Conservation (phyloP, 1,140 invertebrate genomes). For the Tetramorium parvispinum region DNA sequence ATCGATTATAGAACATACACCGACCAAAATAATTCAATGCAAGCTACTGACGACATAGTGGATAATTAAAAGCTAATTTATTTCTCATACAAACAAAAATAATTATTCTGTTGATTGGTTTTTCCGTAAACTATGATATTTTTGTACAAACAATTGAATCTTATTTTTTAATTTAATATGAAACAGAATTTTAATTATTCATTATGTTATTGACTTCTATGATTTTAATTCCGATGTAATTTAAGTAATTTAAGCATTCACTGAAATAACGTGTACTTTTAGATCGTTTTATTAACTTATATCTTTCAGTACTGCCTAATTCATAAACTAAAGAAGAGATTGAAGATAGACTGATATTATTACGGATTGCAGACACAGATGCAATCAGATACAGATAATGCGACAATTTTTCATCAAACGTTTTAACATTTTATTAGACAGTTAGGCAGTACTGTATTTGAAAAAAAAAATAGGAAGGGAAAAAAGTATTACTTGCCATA, state of each 20-base stretch:
- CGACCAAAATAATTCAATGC: neutral
- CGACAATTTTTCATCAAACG: neutral
- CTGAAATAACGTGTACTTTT: neutral
- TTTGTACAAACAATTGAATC: neutral
- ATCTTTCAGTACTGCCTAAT: neutral
- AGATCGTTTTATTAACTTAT: neutral
- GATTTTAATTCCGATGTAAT: neutral
- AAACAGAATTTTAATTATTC: constrained; percentile 1
- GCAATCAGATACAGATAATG: neutral
- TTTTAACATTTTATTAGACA: constrained; percentile 3
- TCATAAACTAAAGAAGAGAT: neutral
- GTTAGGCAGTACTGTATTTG: neutral
- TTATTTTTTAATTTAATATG: neutral
- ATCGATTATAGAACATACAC: neutral
- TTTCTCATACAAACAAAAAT: neutral
- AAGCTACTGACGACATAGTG: neutral
- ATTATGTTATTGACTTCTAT: neutral
- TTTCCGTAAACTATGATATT: neutral
- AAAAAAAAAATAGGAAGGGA: constrained; percentile 27
- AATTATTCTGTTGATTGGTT: neutral
- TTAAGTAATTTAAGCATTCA: neutral
- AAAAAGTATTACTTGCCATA: neutral
- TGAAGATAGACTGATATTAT: neutral
- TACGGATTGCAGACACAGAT: constrained; percentile 23
- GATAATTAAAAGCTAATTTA: neutral